phyloP scores from a whole-genome alignment of 2,888 invertebrate species.

The Ormyrus thymus region DNA sequence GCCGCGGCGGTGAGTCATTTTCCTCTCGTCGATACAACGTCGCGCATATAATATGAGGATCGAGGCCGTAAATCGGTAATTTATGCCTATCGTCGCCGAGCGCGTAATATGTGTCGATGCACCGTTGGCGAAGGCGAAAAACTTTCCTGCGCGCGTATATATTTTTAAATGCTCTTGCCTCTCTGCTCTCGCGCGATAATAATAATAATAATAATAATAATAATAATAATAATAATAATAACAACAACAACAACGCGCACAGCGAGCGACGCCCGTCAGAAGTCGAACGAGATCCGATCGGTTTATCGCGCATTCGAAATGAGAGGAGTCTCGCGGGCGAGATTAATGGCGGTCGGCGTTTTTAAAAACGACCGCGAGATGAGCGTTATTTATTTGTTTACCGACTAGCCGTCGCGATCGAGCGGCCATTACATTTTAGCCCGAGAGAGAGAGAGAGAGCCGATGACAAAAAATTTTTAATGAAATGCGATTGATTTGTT shows the following conservation, averaged over 20 bases:
- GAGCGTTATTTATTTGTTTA: slow-evolving; percentile 52
- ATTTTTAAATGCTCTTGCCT: no score
- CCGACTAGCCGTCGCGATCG: neutral
- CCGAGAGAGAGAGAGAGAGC: neutral
- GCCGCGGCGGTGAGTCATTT: slow-evolving; percentile 42
- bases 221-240: slow-evolving; percentile 12
- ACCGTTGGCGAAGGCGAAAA: slow-evolving; percentile 26
- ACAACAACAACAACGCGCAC: no score
- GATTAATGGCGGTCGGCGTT: slow-evolving; percentile 43
- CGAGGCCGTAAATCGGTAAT: slow-evolving; percentile 55
- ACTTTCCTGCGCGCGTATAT: slow-evolving; percentile 24
- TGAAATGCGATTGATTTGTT: slow-evolving; percentile 48
- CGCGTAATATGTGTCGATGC: slow-evolving; percentile 33
- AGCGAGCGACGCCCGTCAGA: slow-evolving; percentile 19
- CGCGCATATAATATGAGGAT: slow-evolving; percentile 5
- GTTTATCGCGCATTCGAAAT: slow-evolving; percentile 46
- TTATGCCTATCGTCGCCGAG: slow-evolving; percentile 52
- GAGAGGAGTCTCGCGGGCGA: slow-evolving; percentile 27
- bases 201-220: neutral
- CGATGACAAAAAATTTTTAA: slow-evolving; percentile 36
- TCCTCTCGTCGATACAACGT: slow-evolving; percentile 13
- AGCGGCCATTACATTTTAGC: slow-evolving; percentile 5
- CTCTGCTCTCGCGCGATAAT: neutral
- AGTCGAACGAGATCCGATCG: slow-evolving; percentile 23
- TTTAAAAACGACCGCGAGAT: slow-evolving; percentile 22